A percentile compares a stretch with the other conserved stretches of the same genome.
phyloP scores from a whole-genome alignment of 2,797 vertebrate genomes.

The Rhincodon typus region DNA sequence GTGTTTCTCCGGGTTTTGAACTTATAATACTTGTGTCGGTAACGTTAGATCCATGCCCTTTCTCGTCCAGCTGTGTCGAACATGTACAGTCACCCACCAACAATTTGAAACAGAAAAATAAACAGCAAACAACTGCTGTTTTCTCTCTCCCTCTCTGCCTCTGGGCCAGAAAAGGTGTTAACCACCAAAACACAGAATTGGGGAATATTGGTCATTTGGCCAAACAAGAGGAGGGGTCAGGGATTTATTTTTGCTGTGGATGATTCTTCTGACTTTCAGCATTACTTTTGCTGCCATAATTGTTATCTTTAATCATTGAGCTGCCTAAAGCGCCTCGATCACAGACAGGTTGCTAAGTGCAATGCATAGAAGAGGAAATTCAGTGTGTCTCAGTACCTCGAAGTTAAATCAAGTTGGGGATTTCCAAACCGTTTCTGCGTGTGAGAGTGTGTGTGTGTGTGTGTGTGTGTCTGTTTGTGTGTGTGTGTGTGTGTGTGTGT shows the following conservation, averaged over 20 bases:
- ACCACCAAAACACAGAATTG: background rate
- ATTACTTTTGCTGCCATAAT: background rate
- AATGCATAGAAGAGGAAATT: background rate
- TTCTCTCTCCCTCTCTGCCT: background rate
- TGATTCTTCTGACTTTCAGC: background rate
- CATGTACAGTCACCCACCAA: background rate
- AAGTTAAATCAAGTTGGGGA: slow-evolving; percentile 2
- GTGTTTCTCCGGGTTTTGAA: background rate
- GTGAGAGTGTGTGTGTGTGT: background rate
- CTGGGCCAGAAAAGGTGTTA: background rate
- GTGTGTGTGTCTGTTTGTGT: background rate
- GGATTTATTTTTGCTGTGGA: background rate
- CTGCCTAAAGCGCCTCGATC: background rate
- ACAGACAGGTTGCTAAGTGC: background rate
- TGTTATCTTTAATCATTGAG: background rate
- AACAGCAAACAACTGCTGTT: background rate
- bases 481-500: background rate
- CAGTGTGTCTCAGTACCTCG: background rate
- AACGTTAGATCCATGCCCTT: background rate
- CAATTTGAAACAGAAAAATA: background rate
- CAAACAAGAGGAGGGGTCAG: background rate
- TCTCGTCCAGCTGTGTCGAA: background rate
- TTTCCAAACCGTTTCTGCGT: background rate
- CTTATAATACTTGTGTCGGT: background rate
- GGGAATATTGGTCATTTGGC: background rate